Conservation (phyloP, 2,113 vertebrate species). For the Urocolius indicus region DNA sequence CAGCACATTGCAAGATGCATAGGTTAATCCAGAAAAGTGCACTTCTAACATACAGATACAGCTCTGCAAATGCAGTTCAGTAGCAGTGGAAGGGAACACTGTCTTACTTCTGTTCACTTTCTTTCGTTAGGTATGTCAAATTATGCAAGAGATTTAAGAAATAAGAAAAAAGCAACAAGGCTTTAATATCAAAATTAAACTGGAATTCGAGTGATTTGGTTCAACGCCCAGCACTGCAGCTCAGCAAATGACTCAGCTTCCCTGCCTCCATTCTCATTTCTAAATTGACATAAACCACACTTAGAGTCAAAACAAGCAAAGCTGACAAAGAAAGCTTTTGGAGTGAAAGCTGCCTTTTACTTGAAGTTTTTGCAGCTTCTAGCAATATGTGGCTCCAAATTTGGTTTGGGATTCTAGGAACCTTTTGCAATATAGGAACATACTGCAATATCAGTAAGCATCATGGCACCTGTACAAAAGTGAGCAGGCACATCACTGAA, state of each 20-base stretch:
- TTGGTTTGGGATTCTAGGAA: background rate
- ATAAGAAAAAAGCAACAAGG: background rate
- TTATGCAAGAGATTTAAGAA: background rate
- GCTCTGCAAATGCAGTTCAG: background rate
- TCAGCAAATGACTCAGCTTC: constrained; percentile 10
- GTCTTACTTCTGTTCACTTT: background rate
- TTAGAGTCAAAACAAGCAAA: background rate
- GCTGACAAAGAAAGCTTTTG: background rate
- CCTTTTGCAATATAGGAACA: background rate
- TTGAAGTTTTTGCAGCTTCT: background rate
- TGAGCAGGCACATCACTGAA: background rate
- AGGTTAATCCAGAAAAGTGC: background rate
- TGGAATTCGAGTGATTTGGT: constrained; percentile 11
- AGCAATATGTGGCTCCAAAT: background rate
- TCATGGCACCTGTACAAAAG: background rate
- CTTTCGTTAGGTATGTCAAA: background rate
- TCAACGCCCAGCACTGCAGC: background rate
- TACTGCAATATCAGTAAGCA: background rate
- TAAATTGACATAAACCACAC: background rate
- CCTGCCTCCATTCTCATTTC: background rate
- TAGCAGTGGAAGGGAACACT: fast-evolving
- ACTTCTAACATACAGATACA: background rate
- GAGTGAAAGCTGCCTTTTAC: background rate
- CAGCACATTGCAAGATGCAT: background rate
- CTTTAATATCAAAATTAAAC: background rate